phyloP scores from a whole-genome alignment of 2,797 vertebrate species.

The Crax fasciolata region DNA sequence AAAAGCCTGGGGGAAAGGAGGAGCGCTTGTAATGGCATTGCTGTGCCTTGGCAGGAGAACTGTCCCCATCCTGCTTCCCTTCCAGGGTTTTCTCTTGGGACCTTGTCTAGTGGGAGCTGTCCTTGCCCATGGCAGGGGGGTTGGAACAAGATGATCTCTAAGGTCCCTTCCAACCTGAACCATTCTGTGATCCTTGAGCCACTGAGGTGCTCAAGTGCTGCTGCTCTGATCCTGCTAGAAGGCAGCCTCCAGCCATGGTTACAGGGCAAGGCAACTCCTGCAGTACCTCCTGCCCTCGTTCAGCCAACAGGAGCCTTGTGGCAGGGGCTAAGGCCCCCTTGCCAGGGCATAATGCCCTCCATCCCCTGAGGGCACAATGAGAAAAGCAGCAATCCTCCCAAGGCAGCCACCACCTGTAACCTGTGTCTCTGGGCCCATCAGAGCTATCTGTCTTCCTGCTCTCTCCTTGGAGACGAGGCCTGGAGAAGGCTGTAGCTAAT shows the following conservation, averaged over 20 bases:
- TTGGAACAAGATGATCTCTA: too few relatives aligned
- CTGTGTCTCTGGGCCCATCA: neutral
- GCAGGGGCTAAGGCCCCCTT: neutral
- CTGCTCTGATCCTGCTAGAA: neutral
- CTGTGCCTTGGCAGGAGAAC: neutral
- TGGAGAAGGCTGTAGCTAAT: conserved; percentile 9
- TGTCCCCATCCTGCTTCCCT: neutral
- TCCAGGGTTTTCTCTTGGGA: neutral
- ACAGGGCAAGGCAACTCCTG: neutral
- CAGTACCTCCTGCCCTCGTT: neutral
- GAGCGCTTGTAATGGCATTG: neutral
- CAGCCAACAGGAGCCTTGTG: neutral
- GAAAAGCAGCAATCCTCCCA: neutral
- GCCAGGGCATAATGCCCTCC: neutral
- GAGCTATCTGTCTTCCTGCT: neutral
- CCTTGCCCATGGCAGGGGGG: too few relatives aligned
- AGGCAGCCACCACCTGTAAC: neutral
- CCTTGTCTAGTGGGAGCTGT: too few relatives aligned
- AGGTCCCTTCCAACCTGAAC: too few relatives aligned
- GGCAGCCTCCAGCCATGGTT: neutral
- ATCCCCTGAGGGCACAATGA: neutral
- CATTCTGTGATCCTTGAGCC: neutral
- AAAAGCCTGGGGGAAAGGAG: neutral
- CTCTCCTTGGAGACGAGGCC: neutral
- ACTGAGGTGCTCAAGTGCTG: neutral